Evolutionary conservation across 2,797 vertebrate genomes (phyloP).

Genomic region (Phrynocephalus guinanensis): DNA sequence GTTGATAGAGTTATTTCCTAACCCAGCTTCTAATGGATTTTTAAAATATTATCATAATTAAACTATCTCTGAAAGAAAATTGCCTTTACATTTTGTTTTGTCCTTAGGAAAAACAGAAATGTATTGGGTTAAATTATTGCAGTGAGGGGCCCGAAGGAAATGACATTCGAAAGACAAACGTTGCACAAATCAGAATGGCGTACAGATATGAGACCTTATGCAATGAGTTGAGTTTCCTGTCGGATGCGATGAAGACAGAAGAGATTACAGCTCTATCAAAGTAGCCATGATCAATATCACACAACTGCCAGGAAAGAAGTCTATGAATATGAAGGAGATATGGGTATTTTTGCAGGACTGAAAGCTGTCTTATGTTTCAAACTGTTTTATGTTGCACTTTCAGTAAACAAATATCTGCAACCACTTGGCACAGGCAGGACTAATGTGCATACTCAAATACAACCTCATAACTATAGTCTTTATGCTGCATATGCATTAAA

Average conservation of each 20-base stretch:
- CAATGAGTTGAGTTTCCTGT: conserved; percentile 94
- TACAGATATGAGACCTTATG: conserved; percentile 93
- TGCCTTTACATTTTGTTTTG: conserved; percentile 11
- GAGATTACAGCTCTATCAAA: conserved; percentile 67
- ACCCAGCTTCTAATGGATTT: neutral
- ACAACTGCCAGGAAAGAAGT: conserved; percentile 37
- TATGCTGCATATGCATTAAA: conserved; percentile 45
- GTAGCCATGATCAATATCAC: conserved; percentile 61
- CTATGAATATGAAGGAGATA: conserved; percentile 32
- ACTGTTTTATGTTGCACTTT: neutral
- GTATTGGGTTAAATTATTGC: conserved; percentile 90
- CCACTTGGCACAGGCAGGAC: conserved; percentile 44
- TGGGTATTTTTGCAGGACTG: neutral
- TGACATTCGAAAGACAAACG: conserved; percentile 93
- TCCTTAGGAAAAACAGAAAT: conserved; percentile 92
- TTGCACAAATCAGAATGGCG: conserved; percentile 96
- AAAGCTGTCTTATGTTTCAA: conserved; percentile 1
- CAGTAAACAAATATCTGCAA: conserved; percentile 45
- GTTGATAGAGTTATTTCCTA: neutral
- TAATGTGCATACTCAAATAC: conserved; percentile 54
- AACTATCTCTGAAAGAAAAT: conserved; percentile 42
- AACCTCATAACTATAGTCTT: conserved; percentile 39
- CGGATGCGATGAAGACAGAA: conserved; percentile 89
- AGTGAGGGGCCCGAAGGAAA: conserved; percentile 93
- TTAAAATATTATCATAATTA: conserved; percentile 21